A percentile compares a stretch with the other conserved stretches of the same genome.
phyloP scores from a whole-genome alignment of 1,140 invertebrate species.

The Apis laboriosa region DNA sequence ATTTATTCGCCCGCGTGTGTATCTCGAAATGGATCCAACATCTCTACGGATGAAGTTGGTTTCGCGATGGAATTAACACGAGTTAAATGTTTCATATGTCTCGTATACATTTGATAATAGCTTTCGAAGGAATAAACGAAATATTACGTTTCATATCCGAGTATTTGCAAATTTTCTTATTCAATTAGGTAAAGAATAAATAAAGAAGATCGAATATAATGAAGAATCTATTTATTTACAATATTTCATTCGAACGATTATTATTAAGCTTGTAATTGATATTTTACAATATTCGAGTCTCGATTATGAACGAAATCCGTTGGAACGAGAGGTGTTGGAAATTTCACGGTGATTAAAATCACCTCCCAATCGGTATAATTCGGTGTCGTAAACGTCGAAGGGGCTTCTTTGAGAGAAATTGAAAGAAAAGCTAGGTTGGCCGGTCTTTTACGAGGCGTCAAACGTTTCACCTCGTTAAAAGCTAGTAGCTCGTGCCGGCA shows the following conservation, averaged over 20 bases:
- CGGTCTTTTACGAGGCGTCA: constrained; percentile 64
- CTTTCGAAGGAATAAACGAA: no score
- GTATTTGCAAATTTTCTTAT: no score
- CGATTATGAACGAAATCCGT: no score
- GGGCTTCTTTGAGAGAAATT: constrained; percentile 56
- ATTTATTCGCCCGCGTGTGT: constrained; percentile 56
- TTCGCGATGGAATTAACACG: not conserved
- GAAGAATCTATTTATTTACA: no score
- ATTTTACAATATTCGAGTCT: no score
- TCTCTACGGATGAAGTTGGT: not conserved
- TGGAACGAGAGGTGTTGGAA: not conserved
- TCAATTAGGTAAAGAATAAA: no score
- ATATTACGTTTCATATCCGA: no score
- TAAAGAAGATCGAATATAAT: no score
- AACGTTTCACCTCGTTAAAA: constrained; percentile 69
- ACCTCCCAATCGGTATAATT: constrained; percentile 20
- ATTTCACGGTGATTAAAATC: not conserved
- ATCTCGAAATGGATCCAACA: no score
- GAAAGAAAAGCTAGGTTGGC: constrained; percentile 63
- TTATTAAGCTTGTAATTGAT: no score
- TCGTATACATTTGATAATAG: no score
- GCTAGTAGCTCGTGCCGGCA: constrained; percentile 60
- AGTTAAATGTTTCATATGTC: not conserved
- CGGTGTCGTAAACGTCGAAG: constrained; percentile 47
- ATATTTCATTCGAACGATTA: no score